phyloP scores from a whole-genome alignment of 2,797 vertebrate genomes.

The Sitta carolinensis region DNA sequence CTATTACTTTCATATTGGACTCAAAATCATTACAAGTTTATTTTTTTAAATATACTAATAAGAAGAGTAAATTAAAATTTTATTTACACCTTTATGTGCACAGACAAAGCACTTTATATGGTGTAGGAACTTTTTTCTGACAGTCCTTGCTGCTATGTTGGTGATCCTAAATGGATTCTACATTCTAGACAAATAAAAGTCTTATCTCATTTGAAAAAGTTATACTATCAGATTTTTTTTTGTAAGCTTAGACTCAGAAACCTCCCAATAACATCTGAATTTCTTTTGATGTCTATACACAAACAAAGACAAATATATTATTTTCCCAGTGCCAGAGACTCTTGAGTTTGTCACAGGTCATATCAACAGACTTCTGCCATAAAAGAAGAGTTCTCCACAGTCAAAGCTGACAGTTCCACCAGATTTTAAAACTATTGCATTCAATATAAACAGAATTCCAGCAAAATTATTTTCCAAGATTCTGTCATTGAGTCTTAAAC shows the following conservation, averaged over 20 bases:
- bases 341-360: neutral
- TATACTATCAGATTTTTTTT: neutral
- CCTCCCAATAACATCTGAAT: neutral
- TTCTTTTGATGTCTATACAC: neutral
- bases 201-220: neutral
- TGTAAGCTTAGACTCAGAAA: neutral
- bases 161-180: neutral
- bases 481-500: neutral
- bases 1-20: neutral
- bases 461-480: neutral
- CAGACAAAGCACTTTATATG: neutral
- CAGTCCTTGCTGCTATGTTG: neutral
- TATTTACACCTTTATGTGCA: neutral
- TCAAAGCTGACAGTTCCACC: neutral
- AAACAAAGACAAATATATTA: neutral
- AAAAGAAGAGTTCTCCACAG: neutral
- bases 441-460: neutral
- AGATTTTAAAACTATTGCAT: neutral
- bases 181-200: neutral
- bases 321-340: neutral
- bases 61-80: neutral
- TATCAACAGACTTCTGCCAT: neutral
- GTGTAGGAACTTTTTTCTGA: neutral
- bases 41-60: neutral
- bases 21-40: neutral